Conservation (phyloP, 2,797 vertebrate genomes). For the Peromyscus aztecus region DNA sequence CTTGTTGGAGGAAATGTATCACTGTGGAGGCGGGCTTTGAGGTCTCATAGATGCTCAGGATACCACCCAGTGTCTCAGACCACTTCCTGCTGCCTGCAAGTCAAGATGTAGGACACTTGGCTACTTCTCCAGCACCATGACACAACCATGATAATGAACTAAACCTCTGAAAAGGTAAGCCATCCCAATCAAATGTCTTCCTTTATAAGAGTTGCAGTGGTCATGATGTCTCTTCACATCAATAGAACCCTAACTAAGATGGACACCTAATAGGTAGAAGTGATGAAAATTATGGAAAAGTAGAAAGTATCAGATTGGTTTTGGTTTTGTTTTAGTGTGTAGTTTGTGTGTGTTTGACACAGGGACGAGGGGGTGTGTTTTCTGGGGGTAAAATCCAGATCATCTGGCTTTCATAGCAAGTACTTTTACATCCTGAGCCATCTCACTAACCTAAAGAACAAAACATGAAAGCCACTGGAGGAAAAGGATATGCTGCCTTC, state of each 20-base stretch:
- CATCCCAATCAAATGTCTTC: neutral
- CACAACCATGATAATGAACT: neutral
- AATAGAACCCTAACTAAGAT: neutral
- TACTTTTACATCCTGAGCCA: neutral
- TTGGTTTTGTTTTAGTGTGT: neutral
- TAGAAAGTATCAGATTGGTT: neutral
- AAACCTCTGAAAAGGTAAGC: neutral
- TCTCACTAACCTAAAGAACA: neutral
- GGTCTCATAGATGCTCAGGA: neutral
- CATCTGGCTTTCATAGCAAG: neutral
- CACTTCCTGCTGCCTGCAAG: neutral
- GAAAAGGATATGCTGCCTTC: neutral
- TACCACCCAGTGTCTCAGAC: no score
- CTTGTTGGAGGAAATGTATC: neutral
- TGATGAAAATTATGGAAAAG: neutral
- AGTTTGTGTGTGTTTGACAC: neutral
- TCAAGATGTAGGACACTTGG: neutral
- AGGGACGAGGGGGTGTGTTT: neutral
- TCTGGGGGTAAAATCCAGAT: neutral
- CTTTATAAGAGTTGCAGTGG: no score
- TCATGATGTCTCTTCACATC: neutral
- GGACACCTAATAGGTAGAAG: neutral
- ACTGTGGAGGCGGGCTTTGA: neutral
- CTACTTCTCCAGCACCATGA: neutral
- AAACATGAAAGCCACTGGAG: neutral